Base-by-base conservation (phyloP, 2,797 vertebrate species). In the Discoglossus pictus region DNA sequence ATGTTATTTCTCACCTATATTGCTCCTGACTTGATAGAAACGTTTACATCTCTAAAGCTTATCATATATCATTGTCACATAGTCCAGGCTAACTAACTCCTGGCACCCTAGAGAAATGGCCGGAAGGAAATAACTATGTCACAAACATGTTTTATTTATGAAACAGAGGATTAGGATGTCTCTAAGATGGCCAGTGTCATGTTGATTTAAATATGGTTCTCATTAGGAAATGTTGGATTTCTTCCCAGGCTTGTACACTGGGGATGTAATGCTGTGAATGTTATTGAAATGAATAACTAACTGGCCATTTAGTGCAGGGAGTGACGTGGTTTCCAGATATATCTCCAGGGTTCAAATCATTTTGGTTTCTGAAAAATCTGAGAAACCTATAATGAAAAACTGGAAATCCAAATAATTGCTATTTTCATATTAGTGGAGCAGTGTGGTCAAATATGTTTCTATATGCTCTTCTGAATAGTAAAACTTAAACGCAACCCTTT, bases 201-300 rank as follows among this genome's bases (percentile, higher is more conserved):
- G 43, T 50, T 68, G 9, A 74, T 60, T 74, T 75, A 48, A 75
- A 83, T 53, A 76, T 85, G 79, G 53, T 80, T 76, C 68, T 81
- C 73, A 75, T 84, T 83, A 83, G 17, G 75, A 78, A 72, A 77
- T 70, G 47, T 72, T 83, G 80, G 82, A 77, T 73, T 43, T 62
- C 54, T 76, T 70, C 74, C 81, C 24, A 31, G 74, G 76, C 74
- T 65, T 51, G 35, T 72, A 73, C 69, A 60, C 42, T 12, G 65
- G 75, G 38, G 47, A 71, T 75, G 74, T 11, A 54, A 81, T 65
- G 74, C 51, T 62, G 73, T 63, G 59, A 73, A 78, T 67, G 72
- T 68, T 75, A 61, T 72, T 65, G 70, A 72, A 74, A 78, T n/a
- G 74, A 75, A 75, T 68, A 72, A 25, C 61, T 77, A 73, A 78